Evolutionary conservation across 2,113 vertebrate genomes (phyloP).

Genomic region (Sinocyclocheilus rhinocerous): DNA sequence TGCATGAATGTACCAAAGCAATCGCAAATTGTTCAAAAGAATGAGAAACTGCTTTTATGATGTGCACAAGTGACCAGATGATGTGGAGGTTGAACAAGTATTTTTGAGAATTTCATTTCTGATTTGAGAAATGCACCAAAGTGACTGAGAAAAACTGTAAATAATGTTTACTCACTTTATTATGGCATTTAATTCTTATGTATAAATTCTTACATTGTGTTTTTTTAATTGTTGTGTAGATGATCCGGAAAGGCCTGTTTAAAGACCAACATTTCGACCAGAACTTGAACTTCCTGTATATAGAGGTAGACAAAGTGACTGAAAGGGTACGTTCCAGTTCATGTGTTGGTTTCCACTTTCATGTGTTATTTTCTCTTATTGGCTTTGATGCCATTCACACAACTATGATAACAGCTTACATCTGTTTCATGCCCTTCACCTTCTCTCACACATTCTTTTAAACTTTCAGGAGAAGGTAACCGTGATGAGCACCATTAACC

Average conservation of each 20-base stretch:
- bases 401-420: background rate
- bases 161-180: too few relatives aligned
- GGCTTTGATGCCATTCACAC: background rate
- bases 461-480: slow-evolving; percentile 93
- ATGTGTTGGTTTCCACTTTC: background rate
- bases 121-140: too few relatives aligned
- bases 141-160: too few relatives aligned
- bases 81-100: too few relatives aligned
- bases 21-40: too few relatives aligned
- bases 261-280: slow-evolving; percentile 99
- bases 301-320: slow-evolving; percentile 99
- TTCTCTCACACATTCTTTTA: background rate
- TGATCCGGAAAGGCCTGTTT: slow-evolving; percentile 98
- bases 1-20: too few relatives aligned
- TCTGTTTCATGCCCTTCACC: background rate
- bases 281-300: slow-evolving; percentile 99
- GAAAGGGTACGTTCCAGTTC: slow-evolving; percentile 86
- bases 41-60: too few relatives aligned
- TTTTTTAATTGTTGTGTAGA: slow-evolving; percentile 73
- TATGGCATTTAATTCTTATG: too few relatives aligned
- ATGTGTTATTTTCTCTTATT: background rate
- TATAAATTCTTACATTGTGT: background rate
- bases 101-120: too few relatives aligned
- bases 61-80: too few relatives aligned
- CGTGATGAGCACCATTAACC: slow-evolving; percentile 99